phyloP scores from a whole-genome alignment of 2,888 invertebrate genomes.

The Proisotoma minuta region DNA sequence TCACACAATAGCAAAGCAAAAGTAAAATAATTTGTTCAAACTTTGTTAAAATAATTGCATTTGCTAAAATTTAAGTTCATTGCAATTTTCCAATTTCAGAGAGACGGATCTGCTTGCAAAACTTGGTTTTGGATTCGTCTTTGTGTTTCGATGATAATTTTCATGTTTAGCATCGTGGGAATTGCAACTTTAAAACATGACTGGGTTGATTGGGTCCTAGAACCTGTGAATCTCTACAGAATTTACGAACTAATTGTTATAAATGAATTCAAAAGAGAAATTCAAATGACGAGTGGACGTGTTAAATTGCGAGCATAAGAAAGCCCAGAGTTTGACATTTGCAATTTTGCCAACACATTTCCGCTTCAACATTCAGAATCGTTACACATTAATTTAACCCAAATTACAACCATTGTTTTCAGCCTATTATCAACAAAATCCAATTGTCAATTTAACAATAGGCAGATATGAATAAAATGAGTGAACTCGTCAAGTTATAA shows the following conservation, averaged over 20 bases:
- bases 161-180: constrained; percentile 34
- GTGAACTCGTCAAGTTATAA: too few species aligned
- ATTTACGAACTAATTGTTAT: constrained; percentile 35
- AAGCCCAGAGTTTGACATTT: constrained; percentile 6
- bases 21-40: too few species aligned
- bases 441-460: too few species aligned
- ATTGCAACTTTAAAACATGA: constrained; percentile 35
- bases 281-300: constrained; percentile 33
- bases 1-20: too few species aligned
- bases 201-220: constrained; percentile 37
- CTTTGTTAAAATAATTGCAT: too few species aligned
- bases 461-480: too few species aligned
- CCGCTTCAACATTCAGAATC: background rate
- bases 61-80: too few species aligned
- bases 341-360: background rate
- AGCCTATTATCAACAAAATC: too few species aligned
- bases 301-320: constrained; percentile 39
- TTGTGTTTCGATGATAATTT: constrained; percentile 30
- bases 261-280: constrained; percentile 38
- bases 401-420: too few species aligned
- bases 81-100: too few species aligned
- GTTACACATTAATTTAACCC: too few species aligned
- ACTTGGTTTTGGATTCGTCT: constrained; percentile 39
- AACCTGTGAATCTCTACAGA: constrained; percentile 35
- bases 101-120: constrained; percentile 37